Percentiles rank a stretch among this genome's conserved stretches.
These are phyloP conservation scores for Ctenomys sociabilis DNA, from an alignment of 2,113 vertebrate genomes.

Conservation along the genomic window DNA sequence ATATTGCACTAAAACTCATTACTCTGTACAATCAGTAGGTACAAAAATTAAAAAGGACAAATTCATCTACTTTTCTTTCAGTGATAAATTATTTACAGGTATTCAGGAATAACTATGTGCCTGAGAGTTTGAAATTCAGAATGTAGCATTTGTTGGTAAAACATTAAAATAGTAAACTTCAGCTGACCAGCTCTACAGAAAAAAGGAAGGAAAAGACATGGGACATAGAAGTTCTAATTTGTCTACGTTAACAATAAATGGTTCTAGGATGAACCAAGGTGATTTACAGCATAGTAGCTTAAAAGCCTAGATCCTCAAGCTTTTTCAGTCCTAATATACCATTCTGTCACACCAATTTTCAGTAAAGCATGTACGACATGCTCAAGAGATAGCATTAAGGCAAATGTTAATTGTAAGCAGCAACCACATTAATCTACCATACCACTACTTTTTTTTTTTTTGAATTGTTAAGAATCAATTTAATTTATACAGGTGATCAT, in stretches of 20 bases:
- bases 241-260: background rate
- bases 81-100: background rate
- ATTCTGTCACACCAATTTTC: background rate
- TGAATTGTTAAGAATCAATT: too few relatives aligned
- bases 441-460: too few relatives aligned
- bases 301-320: background rate
- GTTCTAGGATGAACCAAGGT: background rate
- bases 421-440: background rate
- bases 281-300: background rate
- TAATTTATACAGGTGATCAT: too few relatives aligned
- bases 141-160: background rate
- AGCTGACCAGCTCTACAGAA: background rate
- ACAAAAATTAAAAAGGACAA: background rate
- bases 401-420: background rate
- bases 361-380: background rate
- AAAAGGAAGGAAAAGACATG: background rate
- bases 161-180: conserved; percentile 17
- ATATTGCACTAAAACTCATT: background rate
- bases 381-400: background rate
- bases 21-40: background rate
- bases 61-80: background rate
- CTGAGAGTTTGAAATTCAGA: background rate
- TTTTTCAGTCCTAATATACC: background rate
- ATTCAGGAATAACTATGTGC: background rate
- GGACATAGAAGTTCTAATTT: background rate